A percentile compares a stretch with the other conserved stretches of the same genome.
Conservation (phyloP, 2,797 vertebrate species). For the Rallus crepitans region DNA sequence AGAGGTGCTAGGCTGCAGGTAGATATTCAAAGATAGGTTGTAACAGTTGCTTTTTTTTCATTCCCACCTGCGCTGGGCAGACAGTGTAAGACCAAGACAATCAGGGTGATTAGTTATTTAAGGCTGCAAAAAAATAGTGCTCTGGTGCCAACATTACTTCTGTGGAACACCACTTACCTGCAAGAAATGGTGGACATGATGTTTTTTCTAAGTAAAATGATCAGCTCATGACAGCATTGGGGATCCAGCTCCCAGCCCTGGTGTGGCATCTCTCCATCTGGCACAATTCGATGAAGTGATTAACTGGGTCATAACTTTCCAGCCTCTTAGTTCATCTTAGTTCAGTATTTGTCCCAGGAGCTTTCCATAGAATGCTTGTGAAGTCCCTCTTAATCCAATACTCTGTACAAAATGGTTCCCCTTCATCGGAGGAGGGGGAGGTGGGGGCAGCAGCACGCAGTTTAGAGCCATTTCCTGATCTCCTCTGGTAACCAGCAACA, state of each 20-base stretch:
- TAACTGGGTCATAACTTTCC: background rate
- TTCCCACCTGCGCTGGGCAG: background rate
- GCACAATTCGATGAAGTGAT: background rate
- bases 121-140: background rate
- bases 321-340: background rate
- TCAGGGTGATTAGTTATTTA: background rate
- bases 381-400: background rate
- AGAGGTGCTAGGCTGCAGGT: background rate
- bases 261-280: background rate
- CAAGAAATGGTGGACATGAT: background rate
- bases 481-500: background rate
- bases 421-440: background rate
- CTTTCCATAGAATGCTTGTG: background rate
- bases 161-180: background rate
- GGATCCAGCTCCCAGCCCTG: background rate
- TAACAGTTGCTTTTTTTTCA: background rate
- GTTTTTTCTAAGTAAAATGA: background rate
- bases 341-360: background rate
- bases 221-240: background rate
- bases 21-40: background rate
- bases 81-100: background rate
- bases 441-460: too few relatives aligned
- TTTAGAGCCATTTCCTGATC: background rate
- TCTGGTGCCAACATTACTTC: background rate
- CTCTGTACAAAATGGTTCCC: background rate